Evolutionary conservation across 2,113 vertebrate genomes (phyloP).

Genomic region (Desmodus rotundus): DNA sequence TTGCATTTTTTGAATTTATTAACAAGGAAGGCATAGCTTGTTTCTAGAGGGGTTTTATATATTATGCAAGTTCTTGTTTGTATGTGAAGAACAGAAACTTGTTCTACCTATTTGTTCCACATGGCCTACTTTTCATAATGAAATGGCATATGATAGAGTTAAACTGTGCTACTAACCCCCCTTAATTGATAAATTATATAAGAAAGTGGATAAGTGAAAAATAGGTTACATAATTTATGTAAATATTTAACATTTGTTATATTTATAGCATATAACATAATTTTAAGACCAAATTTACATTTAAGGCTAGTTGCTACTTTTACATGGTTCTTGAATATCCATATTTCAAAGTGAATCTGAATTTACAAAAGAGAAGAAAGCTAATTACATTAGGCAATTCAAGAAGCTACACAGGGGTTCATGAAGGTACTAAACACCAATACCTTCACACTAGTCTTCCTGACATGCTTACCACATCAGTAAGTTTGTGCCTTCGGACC

Average conservation of each 20-base stretch:
- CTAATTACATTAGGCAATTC: not conserved
- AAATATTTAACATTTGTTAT: not conserved
- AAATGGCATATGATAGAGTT: not conserved
- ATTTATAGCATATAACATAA: not conserved
- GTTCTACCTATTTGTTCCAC: not conserved
- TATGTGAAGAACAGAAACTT: not conserved
- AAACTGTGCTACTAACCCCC: not conserved
- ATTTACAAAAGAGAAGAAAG: not conserved
- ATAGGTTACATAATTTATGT: not conserved
- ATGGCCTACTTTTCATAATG: not conserved
- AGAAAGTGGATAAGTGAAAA: not conserved
- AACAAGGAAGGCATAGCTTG: not conserved
- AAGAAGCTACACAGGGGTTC: not conserved
- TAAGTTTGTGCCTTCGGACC: not conserved
- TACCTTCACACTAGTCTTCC: not conserved
- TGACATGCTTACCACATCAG: not conserved
- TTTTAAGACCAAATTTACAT: slow-evolving; percentile 32
- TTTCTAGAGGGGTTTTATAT: not conserved
- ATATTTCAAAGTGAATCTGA: not conserved
- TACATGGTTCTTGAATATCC: not conserved
- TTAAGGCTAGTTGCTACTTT: not conserved
- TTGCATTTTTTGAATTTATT: not conserved
- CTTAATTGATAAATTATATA: not conserved
- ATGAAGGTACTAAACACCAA: not conserved
- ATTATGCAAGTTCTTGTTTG: not conserved